phyloP scores from a whole-genome alignment of 2,113 vertebrate genomes.

The Gadus macrocephalus region DNA sequence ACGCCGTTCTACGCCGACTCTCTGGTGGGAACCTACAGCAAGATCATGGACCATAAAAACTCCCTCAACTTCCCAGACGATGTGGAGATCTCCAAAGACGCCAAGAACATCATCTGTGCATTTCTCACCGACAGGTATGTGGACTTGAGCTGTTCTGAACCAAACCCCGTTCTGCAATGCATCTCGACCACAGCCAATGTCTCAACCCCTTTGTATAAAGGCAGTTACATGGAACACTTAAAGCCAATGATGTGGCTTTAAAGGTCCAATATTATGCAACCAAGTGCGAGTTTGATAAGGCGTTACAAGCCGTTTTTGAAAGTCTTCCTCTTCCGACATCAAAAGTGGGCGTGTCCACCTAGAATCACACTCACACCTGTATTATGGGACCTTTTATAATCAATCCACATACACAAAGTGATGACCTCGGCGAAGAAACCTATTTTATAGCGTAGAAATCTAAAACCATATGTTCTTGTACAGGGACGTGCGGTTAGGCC shows the following conservation, averaged over 20 bases:
- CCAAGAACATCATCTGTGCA: constrained; percentile 96
- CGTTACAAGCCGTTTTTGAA: too few relatives aligned
- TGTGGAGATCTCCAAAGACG: constrained; percentile 95
- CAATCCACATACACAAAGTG: not conserved
- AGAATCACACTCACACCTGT: too few relatives aligned
- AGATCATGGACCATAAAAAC: constrained; percentile 99
- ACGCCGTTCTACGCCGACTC: constrained; percentile 99
- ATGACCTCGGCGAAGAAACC: too few relatives aligned
- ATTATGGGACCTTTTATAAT: not conserved
- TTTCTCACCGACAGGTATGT: constrained; percentile 94
- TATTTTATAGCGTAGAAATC: not conserved
- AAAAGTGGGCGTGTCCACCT: too few relatives aligned
- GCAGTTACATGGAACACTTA: too few relatives aligned
- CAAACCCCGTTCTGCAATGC: not conserved
- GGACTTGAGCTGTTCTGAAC: not conserved
- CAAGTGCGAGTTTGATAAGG: too few relatives aligned
- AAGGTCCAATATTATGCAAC: too few relatives aligned
- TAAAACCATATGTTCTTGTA: constrained; percentile 49
- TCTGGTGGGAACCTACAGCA: constrained; percentile 96
- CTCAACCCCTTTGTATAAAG: not conserved
- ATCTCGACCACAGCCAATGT: not conserved
- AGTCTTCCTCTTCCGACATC: too few relatives aligned
- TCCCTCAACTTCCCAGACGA: constrained; percentile 95
- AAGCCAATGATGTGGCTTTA: too few relatives aligned
- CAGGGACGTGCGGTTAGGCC: constrained; percentile 94